These are phyloP conservation scores for Junco hyemalis DNA, from an alignment of 2,113 vertebrate genomes.

Conservation along the genomic window DNA sequence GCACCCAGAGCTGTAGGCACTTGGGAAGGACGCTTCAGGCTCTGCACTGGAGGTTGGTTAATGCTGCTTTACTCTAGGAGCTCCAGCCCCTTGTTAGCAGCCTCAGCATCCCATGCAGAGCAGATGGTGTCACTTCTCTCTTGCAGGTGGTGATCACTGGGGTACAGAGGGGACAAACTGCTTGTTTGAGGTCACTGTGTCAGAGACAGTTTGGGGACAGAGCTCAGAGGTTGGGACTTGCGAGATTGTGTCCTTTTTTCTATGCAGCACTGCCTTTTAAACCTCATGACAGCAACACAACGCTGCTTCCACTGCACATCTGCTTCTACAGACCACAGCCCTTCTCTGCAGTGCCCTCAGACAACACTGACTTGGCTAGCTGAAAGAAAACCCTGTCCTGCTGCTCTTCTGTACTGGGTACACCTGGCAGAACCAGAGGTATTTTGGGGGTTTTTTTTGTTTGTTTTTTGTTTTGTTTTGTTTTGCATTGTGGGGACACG, in stretches of 20 bases:
- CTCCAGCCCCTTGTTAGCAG: background rate
- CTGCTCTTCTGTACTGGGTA: background rate
- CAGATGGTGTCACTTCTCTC: background rate
- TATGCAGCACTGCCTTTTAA: background rate
- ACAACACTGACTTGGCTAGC: background rate
- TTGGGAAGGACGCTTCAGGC: background rate
- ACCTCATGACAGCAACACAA: background rate
- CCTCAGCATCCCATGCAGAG: background rate
- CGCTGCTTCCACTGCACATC: background rate
- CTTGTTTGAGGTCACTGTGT: background rate
- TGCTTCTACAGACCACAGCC: background rate
- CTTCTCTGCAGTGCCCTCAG: background rate
- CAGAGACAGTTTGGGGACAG: background rate
- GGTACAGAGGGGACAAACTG: background rate
- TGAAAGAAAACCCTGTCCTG: background rate
- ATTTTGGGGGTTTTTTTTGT: background rate
- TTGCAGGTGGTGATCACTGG: background rate
- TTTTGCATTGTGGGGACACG: background rate
- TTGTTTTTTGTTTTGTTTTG: background rate
- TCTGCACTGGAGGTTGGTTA: background rate
- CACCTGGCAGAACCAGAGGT: background rate
- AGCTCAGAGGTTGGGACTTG: background rate
- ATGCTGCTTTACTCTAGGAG: background rate
- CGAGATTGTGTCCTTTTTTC: background rate
- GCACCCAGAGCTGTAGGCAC: rapidly evolving